Base-by-base conservation (phyloP, 2,797 vertebrate species). In the Dermochelys coriacea region DNA sequence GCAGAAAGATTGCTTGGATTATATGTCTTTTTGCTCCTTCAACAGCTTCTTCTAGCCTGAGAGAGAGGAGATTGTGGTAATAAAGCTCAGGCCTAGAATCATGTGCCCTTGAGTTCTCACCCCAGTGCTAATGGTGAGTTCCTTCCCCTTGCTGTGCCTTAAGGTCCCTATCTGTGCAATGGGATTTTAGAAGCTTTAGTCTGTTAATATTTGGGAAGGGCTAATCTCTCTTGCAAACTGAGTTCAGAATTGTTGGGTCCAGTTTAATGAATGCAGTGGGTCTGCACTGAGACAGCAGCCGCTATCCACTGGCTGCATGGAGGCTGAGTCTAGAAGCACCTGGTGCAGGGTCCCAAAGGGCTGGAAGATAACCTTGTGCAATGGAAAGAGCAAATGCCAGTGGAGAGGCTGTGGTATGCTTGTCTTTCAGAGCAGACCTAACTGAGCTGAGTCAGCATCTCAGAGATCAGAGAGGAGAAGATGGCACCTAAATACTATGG, bases 321-420 rank as follows among this genome's bases (percentile, higher is more conserved):
- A 87, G 29, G 51, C 54, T 25, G 78, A 80, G 81, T 83, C 50
- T 68, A 23, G 75, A 91, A 71, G 5, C 3, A 9, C 25, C 19
- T 64, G 1, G 37, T 23, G 80, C 57, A 0, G 0, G 49, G 57
- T 84, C 49, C n/a, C 21, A 14, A 0, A 29, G 34, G 11, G n/a
- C 3, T 0, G 0, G 89, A 86, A 21, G 80, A 77, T 55, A 1
- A 1, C 50, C 2, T 0, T 27, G 0, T 0, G 37, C 18, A 52
- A 47, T 78, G 18, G 51, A 52, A 87, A 75, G 71, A 93, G 49
- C 78, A 87, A 85, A 87, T 52, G 71, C 45, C n/a, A 23, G 29
- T 59, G 7, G 5, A 50, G 54, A 75, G 12, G 51, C 6, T 10
- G 12, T 25, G 55, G 45, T 15, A 91, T 57, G 89, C 9, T 80